A percentile compares a stretch with the other conserved stretches of the same genome.
phyloP scores from a whole-genome alignment of 2,797 vertebrate species.

The Phylloscopus collybita region DNA sequence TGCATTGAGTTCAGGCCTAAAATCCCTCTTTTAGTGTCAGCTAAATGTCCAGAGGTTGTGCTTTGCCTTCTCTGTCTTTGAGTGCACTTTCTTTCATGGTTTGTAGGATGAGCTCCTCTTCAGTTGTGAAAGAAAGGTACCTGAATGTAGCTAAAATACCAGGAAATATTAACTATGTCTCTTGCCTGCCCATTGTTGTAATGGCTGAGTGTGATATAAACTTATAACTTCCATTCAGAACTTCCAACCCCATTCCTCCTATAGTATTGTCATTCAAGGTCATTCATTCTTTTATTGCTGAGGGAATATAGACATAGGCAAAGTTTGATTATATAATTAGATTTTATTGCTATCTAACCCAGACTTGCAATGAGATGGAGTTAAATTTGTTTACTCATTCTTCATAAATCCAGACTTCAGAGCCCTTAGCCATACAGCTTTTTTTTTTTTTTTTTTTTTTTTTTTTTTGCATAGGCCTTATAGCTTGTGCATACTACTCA shows the following conservation, averaged over 20 bases:
- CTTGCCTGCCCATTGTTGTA: background rate
- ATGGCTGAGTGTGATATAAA: background rate
- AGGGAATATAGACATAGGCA: background rate
- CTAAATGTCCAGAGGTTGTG: background rate
- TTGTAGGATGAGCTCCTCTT: background rate
- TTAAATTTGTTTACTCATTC: background rate
- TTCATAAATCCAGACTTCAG: slow-evolving; percentile 9
- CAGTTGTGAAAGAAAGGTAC: background rate
- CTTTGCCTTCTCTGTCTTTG: background rate
- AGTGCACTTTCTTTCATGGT: background rate
- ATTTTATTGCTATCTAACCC: background rate
- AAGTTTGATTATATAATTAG: slow-evolving; percentile 20
- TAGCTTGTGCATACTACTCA: background rate
- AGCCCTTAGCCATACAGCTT: background rate
- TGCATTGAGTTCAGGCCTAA: background rate
- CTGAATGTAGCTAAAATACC: background rate
- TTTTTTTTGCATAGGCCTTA: background rate
- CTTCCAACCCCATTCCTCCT: background rate
- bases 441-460: background rate
- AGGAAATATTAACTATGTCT: background rate
- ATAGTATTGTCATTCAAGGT: background rate
- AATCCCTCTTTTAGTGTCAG: background rate
- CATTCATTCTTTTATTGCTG: background rate
- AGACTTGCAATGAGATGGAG: background rate
- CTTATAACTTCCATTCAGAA: background rate